Percentiles rank a stretch among this genome's conserved stretches.
Evolutionary conservation across 2,113 vertebrate genomes (phyloP).

Genomic region (Phasianus colchicus): DNA sequence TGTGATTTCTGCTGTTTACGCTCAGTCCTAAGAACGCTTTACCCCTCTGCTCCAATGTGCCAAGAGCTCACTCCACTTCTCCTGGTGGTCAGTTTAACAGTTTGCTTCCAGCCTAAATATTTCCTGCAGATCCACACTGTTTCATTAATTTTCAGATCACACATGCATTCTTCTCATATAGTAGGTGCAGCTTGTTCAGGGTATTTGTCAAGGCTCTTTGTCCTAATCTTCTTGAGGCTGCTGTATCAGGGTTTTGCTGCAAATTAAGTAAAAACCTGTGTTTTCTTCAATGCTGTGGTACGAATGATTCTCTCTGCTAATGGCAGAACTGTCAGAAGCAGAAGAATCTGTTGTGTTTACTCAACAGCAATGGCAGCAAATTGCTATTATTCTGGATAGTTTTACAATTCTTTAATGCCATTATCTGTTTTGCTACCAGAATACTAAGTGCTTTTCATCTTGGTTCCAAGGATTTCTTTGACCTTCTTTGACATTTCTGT

Average conservation of each 20-base stretch:
- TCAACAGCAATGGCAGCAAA: not conserved
- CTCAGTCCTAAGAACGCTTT: not conserved
- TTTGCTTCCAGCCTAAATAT: slow-evolving; percentile 1
- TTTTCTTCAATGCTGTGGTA: not conserved
- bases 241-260: not conserved
- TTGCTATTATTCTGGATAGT: not conserved
- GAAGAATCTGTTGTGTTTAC: slow-evolving; percentile 37
- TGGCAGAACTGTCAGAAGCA: slow-evolving; percentile 19
- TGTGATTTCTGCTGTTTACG: not conserved
- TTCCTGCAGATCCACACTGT: not conserved
- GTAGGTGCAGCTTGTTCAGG: slow-evolving; percentile 42
- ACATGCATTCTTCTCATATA: slow-evolving; percentile 16
- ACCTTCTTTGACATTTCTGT: not conserved
- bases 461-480: not conserved
- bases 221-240: slow-evolving; percentile 30
- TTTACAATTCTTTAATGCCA: slow-evolving; percentile 37
- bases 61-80: not conserved
- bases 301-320: slow-evolving; percentile 59
- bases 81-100: not conserved
- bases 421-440: slow-evolving; percentile 6
- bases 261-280: slow-evolving; percentile 42
- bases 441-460: slow-evolving; percentile 8
- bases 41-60: not conserved
- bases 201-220: slow-evolving; percentile 57
- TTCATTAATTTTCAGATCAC: slow-evolving; percentile 73